Conservation (phyloP, 2,113 vertebrate species). For the Enhydra lutris region DNA sequence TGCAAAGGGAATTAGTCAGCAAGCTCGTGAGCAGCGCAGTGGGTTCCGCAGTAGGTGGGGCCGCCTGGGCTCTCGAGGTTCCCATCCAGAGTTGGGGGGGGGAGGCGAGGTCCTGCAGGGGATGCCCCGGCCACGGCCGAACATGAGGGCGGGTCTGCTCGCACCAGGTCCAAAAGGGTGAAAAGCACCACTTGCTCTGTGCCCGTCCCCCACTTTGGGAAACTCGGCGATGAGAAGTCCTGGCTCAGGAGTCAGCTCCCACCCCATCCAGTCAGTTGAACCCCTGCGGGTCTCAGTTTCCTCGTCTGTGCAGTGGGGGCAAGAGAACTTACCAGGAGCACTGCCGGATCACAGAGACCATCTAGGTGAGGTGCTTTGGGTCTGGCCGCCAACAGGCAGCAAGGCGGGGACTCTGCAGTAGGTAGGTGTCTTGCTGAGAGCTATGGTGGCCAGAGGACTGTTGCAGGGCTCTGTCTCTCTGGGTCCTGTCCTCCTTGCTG, state of each 20-base stretch:
- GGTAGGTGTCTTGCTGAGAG: fast-evolving
- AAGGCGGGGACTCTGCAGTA: fast-evolving
- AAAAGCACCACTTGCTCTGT: fast-evolving
- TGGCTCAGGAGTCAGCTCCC: neutral
- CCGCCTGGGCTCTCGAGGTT: neutral
- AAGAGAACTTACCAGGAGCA: neutral
- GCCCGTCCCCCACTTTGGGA: neutral
- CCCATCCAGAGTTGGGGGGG: neutral
- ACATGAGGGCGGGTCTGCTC: fast-evolving
- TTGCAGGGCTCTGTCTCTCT: fast-evolving
- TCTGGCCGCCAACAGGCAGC: too few relatives aligned
- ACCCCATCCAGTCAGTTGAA: fast-evolving
- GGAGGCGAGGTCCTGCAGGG: neutral
- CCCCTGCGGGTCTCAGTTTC: neutral
- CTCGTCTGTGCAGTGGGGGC: neutral
- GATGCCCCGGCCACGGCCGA: neutral
- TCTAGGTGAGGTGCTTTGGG: fast-evolving
- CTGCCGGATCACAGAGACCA: neutral
- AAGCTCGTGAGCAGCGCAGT: neutral
- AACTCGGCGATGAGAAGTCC: fast-evolving
- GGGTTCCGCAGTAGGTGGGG: neutral
- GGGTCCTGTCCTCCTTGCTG: neutral
- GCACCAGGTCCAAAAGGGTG: neutral
- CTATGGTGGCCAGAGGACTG: fast-evolving
- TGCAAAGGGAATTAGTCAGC: slow-evolving; percentile 70